Evolutionary conservation across 2,797 vertebrate genomes (phyloP).

Genomic region (Cottoperca gobio): DNA sequence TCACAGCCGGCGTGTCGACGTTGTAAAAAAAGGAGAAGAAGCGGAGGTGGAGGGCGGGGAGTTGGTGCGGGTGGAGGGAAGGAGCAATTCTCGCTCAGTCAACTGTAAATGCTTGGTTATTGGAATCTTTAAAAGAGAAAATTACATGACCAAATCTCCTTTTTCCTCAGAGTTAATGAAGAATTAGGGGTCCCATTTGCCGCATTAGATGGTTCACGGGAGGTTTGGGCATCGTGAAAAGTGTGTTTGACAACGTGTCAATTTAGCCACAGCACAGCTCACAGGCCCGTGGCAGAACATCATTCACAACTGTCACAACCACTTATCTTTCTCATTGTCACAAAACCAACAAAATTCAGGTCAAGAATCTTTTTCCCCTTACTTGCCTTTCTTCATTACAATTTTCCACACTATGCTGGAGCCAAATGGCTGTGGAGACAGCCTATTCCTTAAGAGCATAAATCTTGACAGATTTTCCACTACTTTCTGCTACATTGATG

Average conservation of each 20-base stretch:
- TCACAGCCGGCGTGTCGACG: constrained; percentile 87
- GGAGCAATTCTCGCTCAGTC: constrained; percentile 93
- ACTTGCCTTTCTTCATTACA: constrained; percentile 71
- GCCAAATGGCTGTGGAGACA: constrained; percentile 57
- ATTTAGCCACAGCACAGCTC: constrained; percentile 88
- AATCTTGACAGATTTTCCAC: constrained; percentile 60
- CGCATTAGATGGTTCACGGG: constrained; percentile 93
- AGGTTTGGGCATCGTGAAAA: constrained; percentile 86
- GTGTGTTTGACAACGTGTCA: constrained; percentile 92
- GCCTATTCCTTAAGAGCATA: constrained; percentile 49
- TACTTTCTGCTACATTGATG: constrained; percentile 44
- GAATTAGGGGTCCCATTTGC: constrained; percentile 97
- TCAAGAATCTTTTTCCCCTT: constrained; percentile 69
- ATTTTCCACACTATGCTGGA: constrained; percentile 61
- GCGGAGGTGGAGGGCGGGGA: constrained; percentile 24
- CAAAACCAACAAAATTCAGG: constrained; percentile 85
- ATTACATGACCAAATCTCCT: constrained; percentile 94
- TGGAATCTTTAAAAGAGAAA: constrained; percentile 97
- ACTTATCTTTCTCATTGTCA: constrained; percentile 94
- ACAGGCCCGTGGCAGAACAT: constrained; percentile 89
- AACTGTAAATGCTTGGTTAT: constrained; percentile 95
- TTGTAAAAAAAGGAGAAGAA: constrained; percentile 75
- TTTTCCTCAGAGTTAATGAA: constrained; percentile 92
- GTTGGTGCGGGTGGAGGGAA: constrained; percentile 33
- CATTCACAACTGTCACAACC: constrained; percentile 95